Conservation (phyloP, 2,888 invertebrate genomes). For the Drosophila mettleri region DNA sequence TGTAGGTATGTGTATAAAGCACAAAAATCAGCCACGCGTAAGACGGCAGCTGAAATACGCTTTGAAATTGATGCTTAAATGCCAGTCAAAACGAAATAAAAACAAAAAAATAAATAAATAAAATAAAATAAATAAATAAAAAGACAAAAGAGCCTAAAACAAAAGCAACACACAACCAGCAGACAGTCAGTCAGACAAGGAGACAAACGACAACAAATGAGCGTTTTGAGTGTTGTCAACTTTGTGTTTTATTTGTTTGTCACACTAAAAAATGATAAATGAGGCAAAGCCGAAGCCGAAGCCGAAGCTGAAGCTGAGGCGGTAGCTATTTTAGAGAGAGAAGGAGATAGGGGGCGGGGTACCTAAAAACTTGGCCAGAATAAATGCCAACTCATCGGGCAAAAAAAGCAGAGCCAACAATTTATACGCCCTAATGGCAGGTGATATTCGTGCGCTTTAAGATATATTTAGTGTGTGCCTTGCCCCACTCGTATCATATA, state of each 20-base stretch:
- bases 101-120: slow-evolving; percentile 25
- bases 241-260: slow-evolving; percentile 61
- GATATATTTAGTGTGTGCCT: slow-evolving; percentile 1
- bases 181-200: too few species aligned
- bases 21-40: slow-evolving; percentile 59
- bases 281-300: slow-evolving; percentile 33
- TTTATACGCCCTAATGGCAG: slow-evolving; percentile 66
- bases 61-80: slow-evolving; percentile 72
- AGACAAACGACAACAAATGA: slow-evolving; percentile 75
- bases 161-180: slow-evolving; percentile 41
- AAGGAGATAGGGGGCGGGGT: background rate
- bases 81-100: slow-evolving; percentile 63
- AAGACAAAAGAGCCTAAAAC: slow-evolving; percentile 23
- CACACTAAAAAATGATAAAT: slow-evolving; percentile 72
- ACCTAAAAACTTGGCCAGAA: slow-evolving; percentile 36
- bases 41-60: slow-evolving; percentile 68
- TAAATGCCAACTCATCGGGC: slow-evolving; percentile 57
- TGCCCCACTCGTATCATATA: background rate
- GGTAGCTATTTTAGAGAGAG: too few species aligned
- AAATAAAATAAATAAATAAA: slow-evolving; percentile 35
- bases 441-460: slow-evolving; percentile 29
- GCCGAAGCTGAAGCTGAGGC: background rate
- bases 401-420: slow-evolving; percentile 50
- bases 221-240: slow-evolving; percentile 65
- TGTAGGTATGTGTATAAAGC: slow-evolving; percentile 9